phyloP scores from a whole-genome alignment of 1,140 invertebrate species.

The Tetragnatha versicolor region DNA sequence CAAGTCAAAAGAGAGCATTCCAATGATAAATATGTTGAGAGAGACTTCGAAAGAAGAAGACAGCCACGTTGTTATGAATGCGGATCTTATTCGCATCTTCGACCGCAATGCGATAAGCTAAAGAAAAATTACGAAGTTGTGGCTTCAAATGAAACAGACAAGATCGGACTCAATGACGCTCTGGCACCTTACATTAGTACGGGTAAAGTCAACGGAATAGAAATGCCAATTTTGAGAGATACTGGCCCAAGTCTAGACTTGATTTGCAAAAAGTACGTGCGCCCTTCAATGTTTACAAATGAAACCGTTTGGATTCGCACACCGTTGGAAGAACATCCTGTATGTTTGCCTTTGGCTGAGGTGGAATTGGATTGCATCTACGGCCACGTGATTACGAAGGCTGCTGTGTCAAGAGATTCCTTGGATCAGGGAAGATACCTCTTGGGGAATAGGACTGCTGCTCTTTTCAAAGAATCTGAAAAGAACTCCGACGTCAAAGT shows the following conservation, averaged over 20 bases:
- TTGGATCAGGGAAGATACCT: conserved; percentile 13
- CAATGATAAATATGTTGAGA: background rate
- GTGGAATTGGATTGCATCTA: background rate
- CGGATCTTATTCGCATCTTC: background rate
- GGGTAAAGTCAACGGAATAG: background rate
- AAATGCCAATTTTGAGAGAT: background rate
- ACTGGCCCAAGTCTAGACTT: background rate
- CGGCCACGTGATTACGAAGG: background rate
- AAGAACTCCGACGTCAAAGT: background rate
- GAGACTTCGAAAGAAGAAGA: background rate
- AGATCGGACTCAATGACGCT: background rate
- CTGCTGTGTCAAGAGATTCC: background rate
- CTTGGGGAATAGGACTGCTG: background rate
- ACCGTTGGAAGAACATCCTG: background rate
- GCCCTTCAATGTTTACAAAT: background rate
- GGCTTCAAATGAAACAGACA: background rate
- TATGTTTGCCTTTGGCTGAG: background rate
- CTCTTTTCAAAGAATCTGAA: background rate
- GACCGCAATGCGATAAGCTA: background rate
- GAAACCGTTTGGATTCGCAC: background rate
- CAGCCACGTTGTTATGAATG: background rate
- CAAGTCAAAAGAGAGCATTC: too few relatives aligned
- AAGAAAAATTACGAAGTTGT: background rate
- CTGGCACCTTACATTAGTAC: background rate
- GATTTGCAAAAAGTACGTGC: background rate